Evolutionary conservation across 2,888 invertebrate genomes (phyloP), one percentile per base, ranked within the genome.

Genomic region (Schrankia costaestrigalis): DNA sequence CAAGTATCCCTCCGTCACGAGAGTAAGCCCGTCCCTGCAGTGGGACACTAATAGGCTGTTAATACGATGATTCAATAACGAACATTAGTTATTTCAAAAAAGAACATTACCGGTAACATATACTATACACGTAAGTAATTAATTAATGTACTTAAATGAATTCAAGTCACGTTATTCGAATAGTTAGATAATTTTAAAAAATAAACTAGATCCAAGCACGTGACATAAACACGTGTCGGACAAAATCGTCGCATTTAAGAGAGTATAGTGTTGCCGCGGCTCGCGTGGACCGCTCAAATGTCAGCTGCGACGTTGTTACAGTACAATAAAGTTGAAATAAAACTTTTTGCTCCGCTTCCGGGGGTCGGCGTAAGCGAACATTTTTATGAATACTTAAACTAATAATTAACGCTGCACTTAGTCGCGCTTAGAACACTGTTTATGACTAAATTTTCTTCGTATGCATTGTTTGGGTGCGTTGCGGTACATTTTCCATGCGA

Each of bases 341-440:
- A 62, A 66, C 51, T 61, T 68, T 62, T 63, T 57, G 55, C 56
- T 68, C 69, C 69, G 69, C 58, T 43, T 53, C n/a, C 51, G 43
- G 52, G 59, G 60, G 56, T 57, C 60, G 59, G 46, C 38, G 60
- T 62, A 54, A 63, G 62, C 55, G 60, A 44, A 53, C 58, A 57
- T 64, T 75, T 78, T 78, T 78, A 77, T 78, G 75, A 72, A 78
- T 73, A 78, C 76, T 75, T 73, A 77, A 79, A 75, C 71, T 78
- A 79, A 79, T 78, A 79, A 79, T 79, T 78, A 80, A 75, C 77
- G 66, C 68, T 57, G 61, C 74, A 75, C 71, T 74, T 71, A 74
- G 71, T 71, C 68, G 62, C 71, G 71, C 72, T 74, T 74, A 74
- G 71, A 71, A 73, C 71, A 58, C 57, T 71, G 71, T 77, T 77